phyloP scores from a whole-genome alignment of 2,888 invertebrate genomes.

The Heterodera filipjevi region DNA sequence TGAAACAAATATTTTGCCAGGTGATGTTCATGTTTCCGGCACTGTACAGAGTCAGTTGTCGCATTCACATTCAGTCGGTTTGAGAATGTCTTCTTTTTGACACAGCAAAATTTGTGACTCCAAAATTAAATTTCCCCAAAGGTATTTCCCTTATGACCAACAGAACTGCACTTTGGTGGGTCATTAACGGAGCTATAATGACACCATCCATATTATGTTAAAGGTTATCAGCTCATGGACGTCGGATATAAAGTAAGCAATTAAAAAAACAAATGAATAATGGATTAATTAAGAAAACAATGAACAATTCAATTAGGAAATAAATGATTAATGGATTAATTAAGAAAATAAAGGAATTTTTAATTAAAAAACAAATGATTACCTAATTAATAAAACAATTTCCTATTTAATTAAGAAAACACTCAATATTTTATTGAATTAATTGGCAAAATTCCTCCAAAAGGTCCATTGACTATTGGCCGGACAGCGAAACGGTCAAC shows the following conservation, averaged over 20 bases:
- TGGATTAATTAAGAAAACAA: no score
- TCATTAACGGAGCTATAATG: background rate
- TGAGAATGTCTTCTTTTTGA: background rate
- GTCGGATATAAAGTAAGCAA: slow-evolving; percentile 45
- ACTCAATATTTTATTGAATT: no score
- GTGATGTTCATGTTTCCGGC: slow-evolving; percentile 63
- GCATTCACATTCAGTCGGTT: slow-evolving; percentile 55
- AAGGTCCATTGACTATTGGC: slow-evolving; percentile 57
- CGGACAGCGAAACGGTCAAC: slow-evolving; percentile 58
- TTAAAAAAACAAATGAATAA: background rate
- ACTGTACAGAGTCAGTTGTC: slow-evolving; percentile 60
- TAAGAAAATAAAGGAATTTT: no score
- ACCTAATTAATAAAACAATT: no score
- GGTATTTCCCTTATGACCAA: slow-evolving; percentile 63
- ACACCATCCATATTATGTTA: background rate
- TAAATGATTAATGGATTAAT: no score
- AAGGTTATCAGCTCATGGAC: slow-evolving; percentile 62
- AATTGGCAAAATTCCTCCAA: slow-evolving; percentile 39
- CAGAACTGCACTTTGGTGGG: slow-evolving; percentile 28
- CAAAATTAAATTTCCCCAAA: slow-evolving; percentile 28
- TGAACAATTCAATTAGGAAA: no score
- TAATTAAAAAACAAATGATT: background rate
- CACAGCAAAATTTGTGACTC: background rate
- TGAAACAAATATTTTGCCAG: background rate
- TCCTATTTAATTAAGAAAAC: no score